Evolutionary conservation across 1,140 invertebrate species (phyloP).

Genomic region (Drosophila santomea): DNA sequence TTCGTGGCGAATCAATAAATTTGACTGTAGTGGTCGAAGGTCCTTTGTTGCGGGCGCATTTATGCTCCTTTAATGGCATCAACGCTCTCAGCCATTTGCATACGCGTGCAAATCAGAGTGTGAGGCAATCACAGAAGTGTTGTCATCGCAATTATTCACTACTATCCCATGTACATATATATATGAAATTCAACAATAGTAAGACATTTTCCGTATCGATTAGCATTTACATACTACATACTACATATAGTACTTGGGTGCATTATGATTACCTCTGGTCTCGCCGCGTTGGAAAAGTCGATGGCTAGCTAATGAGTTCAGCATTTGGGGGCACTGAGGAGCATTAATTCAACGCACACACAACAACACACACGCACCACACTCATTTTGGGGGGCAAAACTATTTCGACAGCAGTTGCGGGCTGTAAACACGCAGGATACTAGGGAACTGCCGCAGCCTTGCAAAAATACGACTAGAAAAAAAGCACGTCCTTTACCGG

Average conservation of each 20-base stretch:
- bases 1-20: conserved; percentile 49
- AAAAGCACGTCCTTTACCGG: not conserved
- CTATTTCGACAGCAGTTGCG: conserved; percentile 15
- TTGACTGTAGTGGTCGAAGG: conserved; percentile 7
- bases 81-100: conserved; percentile 39
- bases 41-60: conserved; percentile 28
- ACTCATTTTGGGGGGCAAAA: not conserved
- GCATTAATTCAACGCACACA: conserved; percentile 20
- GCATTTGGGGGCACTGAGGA: conserved; percentile 32
- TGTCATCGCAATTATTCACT: conserved; percentile 21
- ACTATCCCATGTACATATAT: not conserved
- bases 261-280: conserved; percentile 21
- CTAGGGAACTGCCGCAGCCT: conserved; percentile 1
- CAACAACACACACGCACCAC: conserved; percentile 7
- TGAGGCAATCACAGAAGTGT: conserved; percentile 25
- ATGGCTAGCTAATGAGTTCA: conserved; percentile 26
- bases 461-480: conserved; percentile 19
- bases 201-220: conserved; percentile 35
- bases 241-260: not conserved
- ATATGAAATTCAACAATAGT: no score
- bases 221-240: conserved; percentile 30
- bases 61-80: conserved; percentile 43
- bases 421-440: conserved; percentile 22
- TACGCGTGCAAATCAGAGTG: conserved; percentile 15
- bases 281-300: conserved; percentile 11